Conservation (phyloP, 2,797 vertebrate species). For the Cichlasoma orientale region DNA sequence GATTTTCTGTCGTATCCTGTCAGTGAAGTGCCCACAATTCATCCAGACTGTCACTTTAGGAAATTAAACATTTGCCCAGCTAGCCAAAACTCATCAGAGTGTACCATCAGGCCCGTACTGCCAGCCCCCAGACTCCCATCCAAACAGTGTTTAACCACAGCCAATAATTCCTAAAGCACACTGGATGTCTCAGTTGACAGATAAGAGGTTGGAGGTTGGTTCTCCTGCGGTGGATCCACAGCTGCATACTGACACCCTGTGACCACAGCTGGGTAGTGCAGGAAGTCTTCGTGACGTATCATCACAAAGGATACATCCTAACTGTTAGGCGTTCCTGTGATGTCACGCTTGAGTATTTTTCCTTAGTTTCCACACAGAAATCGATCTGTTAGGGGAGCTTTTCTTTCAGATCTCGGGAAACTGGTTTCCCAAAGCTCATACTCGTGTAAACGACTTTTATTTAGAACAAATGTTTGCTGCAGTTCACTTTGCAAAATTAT, state of each 20-base stretch:
- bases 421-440: not conserved
- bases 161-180: conserved; percentile 26
- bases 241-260: conserved; percentile 66
- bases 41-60: conserved; percentile 52
- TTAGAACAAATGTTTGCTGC: too few species aligned
- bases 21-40: conserved; percentile 24
- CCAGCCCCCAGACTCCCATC: conserved; percentile 16
- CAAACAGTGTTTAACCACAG: conserved; percentile 20
- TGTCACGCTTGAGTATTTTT: not conserved
- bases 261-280: conserved; percentile 31
- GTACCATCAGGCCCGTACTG: conserved; percentile 13
- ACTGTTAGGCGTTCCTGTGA: not conserved
- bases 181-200: not conserved
- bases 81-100: conserved; percentile 15
- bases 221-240: not conserved
- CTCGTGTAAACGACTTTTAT: not conserved
- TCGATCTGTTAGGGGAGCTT: not conserved
- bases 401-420: not conserved
- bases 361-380: not conserved
- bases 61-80: conserved; percentile 59
- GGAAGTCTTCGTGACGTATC: too few species aligned
- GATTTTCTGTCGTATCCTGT: conserved; percentile 29
- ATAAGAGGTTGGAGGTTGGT: not conserved
- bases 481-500: too few species aligned
- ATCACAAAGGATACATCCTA: not conserved